Conservation (phyloP, 2,888 invertebrate genomes). For the Copidosoma aretas region DNA sequence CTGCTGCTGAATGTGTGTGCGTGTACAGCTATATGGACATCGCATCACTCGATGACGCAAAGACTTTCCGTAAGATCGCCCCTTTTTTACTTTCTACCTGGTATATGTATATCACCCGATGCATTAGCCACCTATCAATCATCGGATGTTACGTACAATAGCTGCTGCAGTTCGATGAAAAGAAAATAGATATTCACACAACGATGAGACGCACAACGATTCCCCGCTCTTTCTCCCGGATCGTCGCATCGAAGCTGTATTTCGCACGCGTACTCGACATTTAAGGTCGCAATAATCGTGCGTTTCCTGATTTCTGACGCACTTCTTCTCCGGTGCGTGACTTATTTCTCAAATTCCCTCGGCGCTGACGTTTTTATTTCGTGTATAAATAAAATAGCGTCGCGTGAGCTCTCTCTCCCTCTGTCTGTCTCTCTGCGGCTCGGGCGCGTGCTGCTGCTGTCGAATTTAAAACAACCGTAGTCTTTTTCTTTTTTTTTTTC, state of each 20-base stretch:
- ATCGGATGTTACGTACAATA: too few relatives aligned
- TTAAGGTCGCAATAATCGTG: neutral
- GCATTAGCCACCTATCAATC: too few relatives aligned
- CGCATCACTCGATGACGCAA: slow-evolving; percentile 24
- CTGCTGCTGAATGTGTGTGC: too few relatives aligned
- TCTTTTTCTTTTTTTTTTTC: too few relatives aligned
- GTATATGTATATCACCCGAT: neutral
- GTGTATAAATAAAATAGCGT: neutral
- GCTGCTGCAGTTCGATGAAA: neutral
- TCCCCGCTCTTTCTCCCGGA: neutral
- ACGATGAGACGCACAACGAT: neutral
- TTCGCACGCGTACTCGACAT: too few relatives aligned
- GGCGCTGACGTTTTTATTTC: neutral
- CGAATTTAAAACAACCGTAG: neutral
- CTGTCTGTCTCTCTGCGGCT: too few relatives aligned
- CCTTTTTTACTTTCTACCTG: neutral
- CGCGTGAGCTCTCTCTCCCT: neutral
- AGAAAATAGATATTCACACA: neutral
- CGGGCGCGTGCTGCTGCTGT: too few relatives aligned
- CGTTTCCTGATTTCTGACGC: slow-evolving; percentile 27
- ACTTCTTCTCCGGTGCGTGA: slow-evolving; percentile 9
- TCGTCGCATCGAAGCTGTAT: too few relatives aligned
- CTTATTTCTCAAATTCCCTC: slow-evolving; percentile 17
- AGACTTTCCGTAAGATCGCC: neutral
- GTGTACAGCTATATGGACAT: neutral